Evolutionary conservation across 2,888 invertebrate genomes (phyloP).

Genomic region (Ditula angustiorana): DNA sequence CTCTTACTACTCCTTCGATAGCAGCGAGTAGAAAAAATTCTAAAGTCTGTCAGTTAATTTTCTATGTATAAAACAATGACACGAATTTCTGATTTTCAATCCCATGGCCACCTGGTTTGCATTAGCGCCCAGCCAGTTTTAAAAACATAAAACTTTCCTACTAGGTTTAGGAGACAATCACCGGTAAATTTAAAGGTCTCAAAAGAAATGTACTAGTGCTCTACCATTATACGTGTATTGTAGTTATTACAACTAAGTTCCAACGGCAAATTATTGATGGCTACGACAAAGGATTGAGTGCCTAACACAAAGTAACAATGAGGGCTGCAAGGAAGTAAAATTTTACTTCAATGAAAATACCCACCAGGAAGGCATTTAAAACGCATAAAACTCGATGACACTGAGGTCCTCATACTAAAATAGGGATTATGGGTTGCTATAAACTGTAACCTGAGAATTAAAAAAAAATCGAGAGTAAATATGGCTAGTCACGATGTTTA

Average conservation of each 20-base stretch:
- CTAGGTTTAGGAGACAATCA: too few relatives aligned
- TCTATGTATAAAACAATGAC: too few relatives aligned
- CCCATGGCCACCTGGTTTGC: too few relatives aligned
- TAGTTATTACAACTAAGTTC: neutral
- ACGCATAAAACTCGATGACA: slow-evolving; percentile 34
- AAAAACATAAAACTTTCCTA: too few relatives aligned
- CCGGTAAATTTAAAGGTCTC: too few relatives aligned
- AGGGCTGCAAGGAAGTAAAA: slow-evolving; percentile 13
- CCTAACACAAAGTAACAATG: slow-evolving; percentile 28
- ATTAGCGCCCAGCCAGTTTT: too few relatives aligned
- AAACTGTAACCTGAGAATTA: slow-evolving; percentile 54
- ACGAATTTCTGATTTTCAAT: too few relatives aligned
- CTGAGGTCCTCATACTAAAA: slow-evolving; percentile 30
- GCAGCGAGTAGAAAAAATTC: too few relatives aligned
- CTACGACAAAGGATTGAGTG: slow-evolving; percentile 22
- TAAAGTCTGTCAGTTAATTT: too few relatives aligned
- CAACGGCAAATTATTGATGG: slow-evolving; percentile 25
- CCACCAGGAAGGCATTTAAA: slow-evolving; percentile 17
- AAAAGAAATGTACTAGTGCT: neutral
- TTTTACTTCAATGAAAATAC: slow-evolving; percentile 22
- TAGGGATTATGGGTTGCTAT: slow-evolving; percentile 40
- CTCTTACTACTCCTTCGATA: too few relatives aligned
- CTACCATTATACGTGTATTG: neutral
- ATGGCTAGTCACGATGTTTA: slow-evolving; percentile 65
- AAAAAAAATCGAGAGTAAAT: slow-evolving; percentile 59